Percentiles rank a stretch among this genome's conserved stretches.
phyloP scores from a whole-genome alignment of 2,888 invertebrate species.

The Clusia tigrina region DNA sequence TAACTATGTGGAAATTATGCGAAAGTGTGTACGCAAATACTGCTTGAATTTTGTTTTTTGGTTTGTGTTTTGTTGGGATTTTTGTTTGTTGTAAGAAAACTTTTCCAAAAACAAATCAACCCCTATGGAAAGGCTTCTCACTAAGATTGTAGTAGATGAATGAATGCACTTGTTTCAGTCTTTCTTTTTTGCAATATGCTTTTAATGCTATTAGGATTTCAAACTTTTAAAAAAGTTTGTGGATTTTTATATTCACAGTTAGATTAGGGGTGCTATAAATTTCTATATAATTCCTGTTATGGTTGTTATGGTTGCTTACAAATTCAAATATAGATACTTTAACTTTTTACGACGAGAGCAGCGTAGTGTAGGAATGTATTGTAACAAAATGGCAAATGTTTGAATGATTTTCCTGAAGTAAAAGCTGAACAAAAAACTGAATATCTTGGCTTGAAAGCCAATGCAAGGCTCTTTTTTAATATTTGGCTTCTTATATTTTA shows the following conservation, averaged over 20 bases:
- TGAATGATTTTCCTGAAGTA: too few relatives aligned
- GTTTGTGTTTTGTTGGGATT: constrained; percentile 11
- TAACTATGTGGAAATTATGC: constrained; percentile 58
- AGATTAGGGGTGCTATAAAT: not conserved
- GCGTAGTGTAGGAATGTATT: too few relatives aligned
- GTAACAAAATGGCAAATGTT: too few relatives aligned
- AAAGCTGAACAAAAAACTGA: too few relatives aligned
- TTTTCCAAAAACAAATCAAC: constrained; percentile 16
- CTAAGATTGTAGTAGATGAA: not conserved
- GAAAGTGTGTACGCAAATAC: constrained; percentile 35
- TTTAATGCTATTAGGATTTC: constrained; percentile 1
- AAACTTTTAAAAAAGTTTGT: not conserved
- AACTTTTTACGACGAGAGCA: too few relatives aligned
- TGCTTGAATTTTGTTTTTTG: too few relatives aligned
- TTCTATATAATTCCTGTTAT: too few relatives aligned
- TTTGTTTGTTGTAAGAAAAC: constrained; percentile 30
- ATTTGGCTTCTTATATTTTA: too few relatives aligned
- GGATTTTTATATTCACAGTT: constrained; percentile 7
- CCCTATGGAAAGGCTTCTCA: not conserved
- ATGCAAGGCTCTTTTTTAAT: too few relatives aligned
- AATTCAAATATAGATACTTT: too few relatives aligned
- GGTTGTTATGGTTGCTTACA: too few relatives aligned
- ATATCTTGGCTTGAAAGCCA: too few relatives aligned
- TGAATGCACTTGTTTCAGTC: not conserved
- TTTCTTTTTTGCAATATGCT: constrained; percentile 1